phyloP scores from a whole-genome alignment of 2,113 vertebrate species.

The Riparia riparia region DNA sequence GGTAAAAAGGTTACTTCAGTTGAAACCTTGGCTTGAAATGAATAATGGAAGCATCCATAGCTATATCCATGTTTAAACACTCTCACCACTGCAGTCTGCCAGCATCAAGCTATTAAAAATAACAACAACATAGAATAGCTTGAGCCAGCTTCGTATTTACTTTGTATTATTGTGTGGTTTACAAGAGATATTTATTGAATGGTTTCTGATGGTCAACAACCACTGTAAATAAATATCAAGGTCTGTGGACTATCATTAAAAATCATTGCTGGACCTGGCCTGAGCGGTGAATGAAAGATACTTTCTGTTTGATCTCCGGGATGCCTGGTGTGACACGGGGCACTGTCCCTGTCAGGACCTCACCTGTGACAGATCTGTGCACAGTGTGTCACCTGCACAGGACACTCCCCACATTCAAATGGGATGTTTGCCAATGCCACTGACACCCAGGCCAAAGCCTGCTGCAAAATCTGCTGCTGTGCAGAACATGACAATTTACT shows the following conservation, averaged over 20 bases:
- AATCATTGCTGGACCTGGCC: neutral
- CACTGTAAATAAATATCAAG: neutral
- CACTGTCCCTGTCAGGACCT: neutral
- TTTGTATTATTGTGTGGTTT: neutral
- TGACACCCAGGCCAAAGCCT: neutral
- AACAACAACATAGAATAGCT: neutral
- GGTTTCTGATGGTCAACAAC: neutral
- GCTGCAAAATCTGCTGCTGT: neutral
- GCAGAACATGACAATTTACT: neutral
- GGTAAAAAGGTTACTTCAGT: neutral
- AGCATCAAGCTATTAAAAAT: neutral
- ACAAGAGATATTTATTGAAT: neutral
- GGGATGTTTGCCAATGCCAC: accelerated
- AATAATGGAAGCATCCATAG: neutral
- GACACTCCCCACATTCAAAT: neutral
- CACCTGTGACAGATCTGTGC: neutral
- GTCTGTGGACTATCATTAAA: neutral
- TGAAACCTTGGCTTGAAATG: neutral
- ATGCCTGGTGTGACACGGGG: neutral
- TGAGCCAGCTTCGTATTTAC: neutral
- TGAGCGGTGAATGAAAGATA: neutral
- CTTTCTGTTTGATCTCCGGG: neutral
- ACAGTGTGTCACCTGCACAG: neutral
- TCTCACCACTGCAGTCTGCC: neutral
- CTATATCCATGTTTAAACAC: neutral